These are phyloP conservation scores for Champsocephalus esox DNA, from an alignment of 2,797 vertebrate species.

Conservation along the genomic window DNA sequence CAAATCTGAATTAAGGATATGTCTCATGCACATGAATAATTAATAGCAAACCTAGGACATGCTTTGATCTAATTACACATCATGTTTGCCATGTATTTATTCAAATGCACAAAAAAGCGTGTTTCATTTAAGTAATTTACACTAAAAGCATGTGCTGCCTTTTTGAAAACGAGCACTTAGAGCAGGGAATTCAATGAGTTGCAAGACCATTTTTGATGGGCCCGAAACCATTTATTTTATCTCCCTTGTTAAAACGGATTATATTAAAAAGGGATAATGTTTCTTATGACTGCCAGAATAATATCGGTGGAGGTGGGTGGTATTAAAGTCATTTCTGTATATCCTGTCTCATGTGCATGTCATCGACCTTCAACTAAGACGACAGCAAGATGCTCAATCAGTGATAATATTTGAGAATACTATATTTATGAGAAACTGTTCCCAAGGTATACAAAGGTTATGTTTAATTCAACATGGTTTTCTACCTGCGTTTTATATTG, in stretches of 20 bases:
- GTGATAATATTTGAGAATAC: neutral
- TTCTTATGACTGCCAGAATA: conserved; percentile 9
- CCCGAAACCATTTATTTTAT: conserved; percentile 28
- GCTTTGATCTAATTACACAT: neutral
- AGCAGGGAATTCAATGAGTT: neutral
- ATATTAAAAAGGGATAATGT: conserved; percentile 16
- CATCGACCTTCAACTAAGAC: neutral
- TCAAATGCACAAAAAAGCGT: conserved; percentile 11
- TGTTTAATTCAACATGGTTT: neutral
- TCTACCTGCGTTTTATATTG: neutral
- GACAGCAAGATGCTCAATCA: neutral
- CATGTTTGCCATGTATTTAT: neutral
- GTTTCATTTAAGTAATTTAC: conserved; percentile 7
- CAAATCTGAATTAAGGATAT: neutral
- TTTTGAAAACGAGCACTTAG: neutral
- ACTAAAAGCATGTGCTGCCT: neutral
- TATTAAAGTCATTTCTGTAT: conserved; percentile 22
- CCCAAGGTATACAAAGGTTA: neutral
- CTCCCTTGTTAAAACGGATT: conserved; percentile 29
- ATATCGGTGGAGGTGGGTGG: neutral
- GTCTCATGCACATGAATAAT: neutral
- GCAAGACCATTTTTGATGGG: neutral
- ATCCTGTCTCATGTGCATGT: neutral
- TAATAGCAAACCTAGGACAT: neutral
- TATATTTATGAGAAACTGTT: neutral